A percentile compares a stretch with the other conserved stretches of the same genome.
These are phyloP conservation scores for Caerostris extrusa DNA, from an alignment of 1,140 invertebrate species.

Conservation along the genomic window DNA sequence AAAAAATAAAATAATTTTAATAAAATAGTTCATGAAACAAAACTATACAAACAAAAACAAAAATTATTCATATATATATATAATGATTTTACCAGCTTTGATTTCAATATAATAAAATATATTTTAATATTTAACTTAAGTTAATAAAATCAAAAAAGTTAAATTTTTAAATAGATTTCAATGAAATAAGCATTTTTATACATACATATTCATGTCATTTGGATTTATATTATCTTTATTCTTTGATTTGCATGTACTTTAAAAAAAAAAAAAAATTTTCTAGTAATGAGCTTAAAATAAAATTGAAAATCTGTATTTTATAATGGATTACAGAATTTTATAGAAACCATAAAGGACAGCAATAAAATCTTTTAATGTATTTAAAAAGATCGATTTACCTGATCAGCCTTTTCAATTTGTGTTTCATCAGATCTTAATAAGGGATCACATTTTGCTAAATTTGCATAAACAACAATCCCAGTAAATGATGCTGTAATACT, in stretches of 20 bases:
- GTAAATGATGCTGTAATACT: slow-evolving; percentile 88
- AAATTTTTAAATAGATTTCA: too few species aligned
- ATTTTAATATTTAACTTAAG: too few species aligned
- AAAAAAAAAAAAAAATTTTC: neutral
- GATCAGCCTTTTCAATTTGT: slow-evolving; percentile 81
- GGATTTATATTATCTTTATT: too few species aligned
- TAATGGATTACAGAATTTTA: slow-evolving; percentile 87
- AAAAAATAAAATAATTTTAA: too few species aligned
- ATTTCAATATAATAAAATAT: too few species aligned
- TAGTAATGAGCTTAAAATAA: neutral
- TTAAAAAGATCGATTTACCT: slow-evolving; percentile 78
- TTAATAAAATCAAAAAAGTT: too few species aligned
- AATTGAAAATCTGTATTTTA: neutral
- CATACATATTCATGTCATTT: too few species aligned
- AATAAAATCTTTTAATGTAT: neutral
- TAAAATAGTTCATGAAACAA: too few species aligned
- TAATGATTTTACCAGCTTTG: too few species aligned
- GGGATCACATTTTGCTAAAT: slow-evolving; percentile 90
- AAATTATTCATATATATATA: too few species aligned
- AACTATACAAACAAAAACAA: too few species aligned
- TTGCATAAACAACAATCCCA: slow-evolving; percentile 90
- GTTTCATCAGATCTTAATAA: slow-evolving; percentile 82
- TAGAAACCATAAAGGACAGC: slow-evolving; percentile 84
- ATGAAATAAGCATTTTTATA: too few species aligned
- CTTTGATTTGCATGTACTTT: neutral